These are phyloP conservation scores for Danio kyathit DNA, from an alignment of 2,797 vertebrate genomes.

Conservation along the genomic window DNA sequence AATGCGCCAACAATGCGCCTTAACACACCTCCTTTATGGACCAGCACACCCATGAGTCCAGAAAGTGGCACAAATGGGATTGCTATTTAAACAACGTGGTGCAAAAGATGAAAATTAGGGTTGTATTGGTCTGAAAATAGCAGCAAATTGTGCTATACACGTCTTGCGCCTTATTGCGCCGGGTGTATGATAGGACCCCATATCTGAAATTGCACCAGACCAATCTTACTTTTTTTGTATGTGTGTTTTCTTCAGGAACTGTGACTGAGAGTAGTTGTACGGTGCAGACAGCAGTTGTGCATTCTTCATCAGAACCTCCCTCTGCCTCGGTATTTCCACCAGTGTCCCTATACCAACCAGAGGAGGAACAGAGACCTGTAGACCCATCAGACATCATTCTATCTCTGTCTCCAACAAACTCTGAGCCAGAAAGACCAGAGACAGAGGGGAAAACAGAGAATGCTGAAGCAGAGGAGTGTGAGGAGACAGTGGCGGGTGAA, in stretches of 20 bases:
- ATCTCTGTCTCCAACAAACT: conserved; percentile 48
- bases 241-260: conserved; percentile 49
- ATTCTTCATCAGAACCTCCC: conserved; percentile 54
- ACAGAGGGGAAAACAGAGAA: conserved; percentile 41
- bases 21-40: too few relatives aligned
- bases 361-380: conserved; percentile 46
- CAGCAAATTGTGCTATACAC: too few relatives aligned
- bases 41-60: too few relatives aligned
- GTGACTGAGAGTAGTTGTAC: conserved; percentile 62
- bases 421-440: conserved; percentile 55
- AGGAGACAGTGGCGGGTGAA: conserved; percentile 10
- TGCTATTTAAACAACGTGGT: too few relatives aligned
- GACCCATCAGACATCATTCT: conserved; percentile 53
- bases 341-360: conserved; percentile 58
- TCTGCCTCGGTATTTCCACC: conserved; percentile 34
- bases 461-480: conserved; percentile 55
- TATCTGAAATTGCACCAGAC: conserved; percentile 9
- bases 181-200: too few relatives aligned
- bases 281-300: conserved; percentile 57
- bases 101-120: too few relatives aligned
- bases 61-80: too few relatives aligned
- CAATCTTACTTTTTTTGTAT: too few relatives aligned
- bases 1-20: too few relatives aligned
- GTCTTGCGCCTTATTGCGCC: too few relatives aligned
- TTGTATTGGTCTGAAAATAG: too few relatives aligned